These are phyloP conservation scores for Hiodon tergisus DNA, from an alignment of 2,113 vertebrate genomes.

Conservation along the genomic window DNA sequence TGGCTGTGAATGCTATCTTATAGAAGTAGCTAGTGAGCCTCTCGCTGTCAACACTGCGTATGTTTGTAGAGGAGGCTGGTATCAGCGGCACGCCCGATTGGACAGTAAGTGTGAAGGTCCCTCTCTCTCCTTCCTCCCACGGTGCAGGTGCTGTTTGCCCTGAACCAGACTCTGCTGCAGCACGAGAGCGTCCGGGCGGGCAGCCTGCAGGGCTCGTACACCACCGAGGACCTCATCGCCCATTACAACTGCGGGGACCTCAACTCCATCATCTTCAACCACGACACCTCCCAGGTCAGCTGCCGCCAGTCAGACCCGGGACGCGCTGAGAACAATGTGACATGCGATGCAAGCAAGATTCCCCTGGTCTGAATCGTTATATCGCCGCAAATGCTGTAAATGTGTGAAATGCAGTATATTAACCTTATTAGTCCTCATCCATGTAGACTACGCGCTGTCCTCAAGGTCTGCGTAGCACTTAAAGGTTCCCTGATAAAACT, in stretches of 20 bases:
- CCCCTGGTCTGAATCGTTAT: background rate
- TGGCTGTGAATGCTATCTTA: background rate
- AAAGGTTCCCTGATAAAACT: no score
- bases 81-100: background rate
- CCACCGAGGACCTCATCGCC: constrained; percentile 81
- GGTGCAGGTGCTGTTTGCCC: constrained; percentile 76
- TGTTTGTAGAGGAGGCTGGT: background rate
- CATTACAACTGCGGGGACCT: constrained; percentile 86
- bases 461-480: no score
- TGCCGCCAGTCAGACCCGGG: background rate
- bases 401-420: no score
- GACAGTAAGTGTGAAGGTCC: background rate
- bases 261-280: constrained; percentile 79
- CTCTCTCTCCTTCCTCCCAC: background rate
- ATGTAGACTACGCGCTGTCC: no score
- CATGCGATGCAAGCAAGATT: background rate
- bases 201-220: constrained; percentile 72
- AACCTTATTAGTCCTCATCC: no score
- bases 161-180: constrained; percentile 80
- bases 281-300: constrained; percentile 78
- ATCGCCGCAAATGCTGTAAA: background rate
- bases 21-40: background rate
- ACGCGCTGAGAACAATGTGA: background rate
- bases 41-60: no score
- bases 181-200: constrained; percentile 78